These are phyloP conservation scores for Sycophaga agraensis DNA, from an alignment of 1,140 invertebrate species.

Conservation along the genomic window DNA sequence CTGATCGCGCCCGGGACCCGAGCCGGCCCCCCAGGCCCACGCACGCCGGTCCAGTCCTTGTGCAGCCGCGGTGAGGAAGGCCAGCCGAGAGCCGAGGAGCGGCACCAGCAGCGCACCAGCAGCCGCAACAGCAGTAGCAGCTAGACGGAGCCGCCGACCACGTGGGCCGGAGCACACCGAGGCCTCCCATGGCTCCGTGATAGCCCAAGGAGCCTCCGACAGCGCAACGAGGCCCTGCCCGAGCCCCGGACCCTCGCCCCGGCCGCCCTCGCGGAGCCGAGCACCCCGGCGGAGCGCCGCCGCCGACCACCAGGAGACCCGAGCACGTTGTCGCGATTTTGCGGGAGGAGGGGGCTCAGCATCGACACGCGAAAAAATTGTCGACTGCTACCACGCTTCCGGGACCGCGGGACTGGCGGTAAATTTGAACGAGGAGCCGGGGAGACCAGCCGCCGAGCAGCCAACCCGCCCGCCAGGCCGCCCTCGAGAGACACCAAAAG, in stretches of 20 bases:
- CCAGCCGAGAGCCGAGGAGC: neutral
- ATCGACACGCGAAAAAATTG: conserved; percentile 13
- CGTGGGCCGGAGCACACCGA: conserved; percentile 27
- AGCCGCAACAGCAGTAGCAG: neutral
- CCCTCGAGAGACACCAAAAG: no score
- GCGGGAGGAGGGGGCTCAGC: neutral
- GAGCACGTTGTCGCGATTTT: conserved; percentile 22
- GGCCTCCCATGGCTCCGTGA: neutral
- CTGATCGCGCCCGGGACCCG: neutral
- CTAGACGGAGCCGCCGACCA: conserved; percentile 23
- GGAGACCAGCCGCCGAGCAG: no score
- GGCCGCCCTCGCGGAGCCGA: neutral
- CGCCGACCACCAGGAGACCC: conserved; percentile 7
- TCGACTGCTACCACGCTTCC: conserved; percentile 27
- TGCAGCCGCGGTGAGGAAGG: neutral
- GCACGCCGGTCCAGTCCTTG: no score
- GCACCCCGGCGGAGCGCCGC: neutral
- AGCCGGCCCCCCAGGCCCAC: no score
- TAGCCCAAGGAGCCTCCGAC: no score
- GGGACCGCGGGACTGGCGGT: conserved; percentile 7
- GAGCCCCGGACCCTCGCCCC: neutral
- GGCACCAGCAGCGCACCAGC: neutral
- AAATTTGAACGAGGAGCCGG: conserved; percentile 14
- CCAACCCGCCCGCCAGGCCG: no score
- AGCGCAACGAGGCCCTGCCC: no score